A percentile compares a stretch with the other conserved stretches of the same genome.
Conservation (phyloP, 1,140 invertebrate species). For the Globodera ellingtonae region DNA sequence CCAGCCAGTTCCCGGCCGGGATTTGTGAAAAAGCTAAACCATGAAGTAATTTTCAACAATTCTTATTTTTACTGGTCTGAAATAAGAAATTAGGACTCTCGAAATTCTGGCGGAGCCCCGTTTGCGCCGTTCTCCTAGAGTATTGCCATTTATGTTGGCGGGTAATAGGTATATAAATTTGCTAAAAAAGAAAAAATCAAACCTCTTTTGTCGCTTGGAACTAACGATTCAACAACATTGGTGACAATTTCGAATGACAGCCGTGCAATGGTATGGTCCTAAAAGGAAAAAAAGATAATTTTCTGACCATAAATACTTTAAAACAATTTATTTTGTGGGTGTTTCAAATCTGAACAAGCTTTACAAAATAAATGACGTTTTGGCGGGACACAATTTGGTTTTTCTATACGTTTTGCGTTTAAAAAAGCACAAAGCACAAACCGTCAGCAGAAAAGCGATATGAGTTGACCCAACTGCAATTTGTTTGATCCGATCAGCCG, state of each 20-base stretch:
- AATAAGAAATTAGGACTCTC: slow-evolving; percentile 2
- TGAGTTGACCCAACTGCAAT: slow-evolving; percentile 55
- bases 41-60: slow-evolving; percentile 24
- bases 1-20: too few species aligned
- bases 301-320: neutral
- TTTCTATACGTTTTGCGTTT: neutral
- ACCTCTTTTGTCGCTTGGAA: slow-evolving; percentile 20
- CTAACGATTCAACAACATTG: slow-evolving; percentile 33
- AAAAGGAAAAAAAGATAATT: neutral
- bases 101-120: neutral
- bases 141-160: too few species aligned
- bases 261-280: slow-evolving; percentile 48
- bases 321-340: neutral
- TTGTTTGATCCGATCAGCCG: slow-evolving; percentile 47
- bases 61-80: slow-evolving; percentile 1
- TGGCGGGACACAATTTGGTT: neutral
- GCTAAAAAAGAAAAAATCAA: neutral
- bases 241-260: slow-evolving; percentile 43
- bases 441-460: slow-evolving; percentile 51
- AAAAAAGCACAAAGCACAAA: slow-evolving; percentile 17
- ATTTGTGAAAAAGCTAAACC: too few species aligned
- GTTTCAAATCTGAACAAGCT: neutral
- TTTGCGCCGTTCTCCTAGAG: too few species aligned
- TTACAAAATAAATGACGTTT: neutral
- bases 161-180: too few species aligned